These are phyloP conservation scores for Tachuris rubrigastra DNA, from an alignment of 2,113 vertebrate species.

Conservation along the genomic window DNA sequence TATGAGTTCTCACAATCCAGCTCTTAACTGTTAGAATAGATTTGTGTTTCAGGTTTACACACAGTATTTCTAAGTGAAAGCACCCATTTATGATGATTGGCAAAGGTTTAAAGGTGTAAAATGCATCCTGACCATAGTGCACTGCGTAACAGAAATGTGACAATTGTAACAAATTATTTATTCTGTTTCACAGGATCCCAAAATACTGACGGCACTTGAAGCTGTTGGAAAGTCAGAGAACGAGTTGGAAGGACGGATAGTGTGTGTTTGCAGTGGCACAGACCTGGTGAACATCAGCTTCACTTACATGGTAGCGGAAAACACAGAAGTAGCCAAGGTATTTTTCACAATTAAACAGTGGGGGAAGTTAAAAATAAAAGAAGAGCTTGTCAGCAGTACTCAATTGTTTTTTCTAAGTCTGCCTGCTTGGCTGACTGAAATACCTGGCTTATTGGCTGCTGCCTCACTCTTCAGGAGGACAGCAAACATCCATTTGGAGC, in stretches of 20 bases:
- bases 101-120: not conserved
- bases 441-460: not conserved
- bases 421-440: not conserved
- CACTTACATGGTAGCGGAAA: conserved; percentile 95
- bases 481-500: not conserved
- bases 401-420: not conserved
- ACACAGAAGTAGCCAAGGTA: conserved; percentile 90
- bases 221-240: conserved; percentile 88
- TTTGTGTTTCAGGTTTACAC: not conserved
- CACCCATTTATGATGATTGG: not conserved
- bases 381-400: not conserved
- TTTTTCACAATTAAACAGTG: not conserved
- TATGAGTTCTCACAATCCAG: not conserved
- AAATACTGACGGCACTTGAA: conserved; percentile 92
- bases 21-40: not conserved
- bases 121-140: not conserved
- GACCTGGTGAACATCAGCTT: conserved; percentile 98
- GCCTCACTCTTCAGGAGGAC: not conserved
- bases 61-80: not conserved
- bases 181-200: conserved; percentile 85
- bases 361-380: not conserved
- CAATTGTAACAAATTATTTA: conserved; percentile 1
- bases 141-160: not conserved
- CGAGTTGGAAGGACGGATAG: conserved; percentile 91
- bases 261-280: conserved; percentile 93